Percentiles rank a stretch among this genome's conserved stretches.
Conservation (phyloP, 2,888 invertebrate species). For the Lasioglossum oenotherae region DNA sequence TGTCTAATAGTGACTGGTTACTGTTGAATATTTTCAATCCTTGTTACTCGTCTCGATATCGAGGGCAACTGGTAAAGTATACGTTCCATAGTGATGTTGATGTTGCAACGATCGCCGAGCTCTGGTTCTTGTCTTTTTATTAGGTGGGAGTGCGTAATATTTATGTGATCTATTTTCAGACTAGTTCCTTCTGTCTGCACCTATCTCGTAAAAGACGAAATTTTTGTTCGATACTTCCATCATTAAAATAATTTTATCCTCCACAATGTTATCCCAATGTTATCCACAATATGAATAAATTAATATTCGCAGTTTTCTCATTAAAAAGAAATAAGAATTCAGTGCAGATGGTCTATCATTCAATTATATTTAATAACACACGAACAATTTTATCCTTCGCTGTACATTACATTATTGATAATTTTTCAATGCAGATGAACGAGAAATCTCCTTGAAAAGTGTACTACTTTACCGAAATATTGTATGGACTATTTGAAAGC, state of each 20-base stretch:
- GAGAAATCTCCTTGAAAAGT: not conserved
- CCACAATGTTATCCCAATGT: not conserved
- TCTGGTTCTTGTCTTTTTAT: constrained; percentile 7
- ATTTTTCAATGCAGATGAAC: not conserved
- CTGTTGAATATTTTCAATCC: not conserved
- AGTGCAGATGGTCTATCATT: too few relatives aligned
- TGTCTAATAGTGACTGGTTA: not conserved
- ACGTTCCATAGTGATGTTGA: not conserved
- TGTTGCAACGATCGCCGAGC: constrained; percentile 2
- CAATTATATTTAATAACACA: too few relatives aligned
- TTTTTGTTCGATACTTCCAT: not conserved
- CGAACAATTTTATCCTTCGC: too few relatives aligned
- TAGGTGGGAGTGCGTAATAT: constrained; percentile 2
- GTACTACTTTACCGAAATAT: not conserved
- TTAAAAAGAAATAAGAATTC: too few relatives aligned
- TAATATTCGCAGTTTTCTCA: too few relatives aligned
- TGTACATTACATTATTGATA: not conserved
- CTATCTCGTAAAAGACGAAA: not conserved
- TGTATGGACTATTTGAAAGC: not conserved
- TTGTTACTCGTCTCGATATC: not conserved
- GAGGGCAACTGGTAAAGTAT: not conserved
- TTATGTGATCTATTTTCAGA: not conserved
- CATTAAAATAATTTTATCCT: not conserved
- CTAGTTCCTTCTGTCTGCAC: not conserved
- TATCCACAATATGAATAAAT: too few relatives aligned